phyloP scores from a whole-genome alignment of 2,888 invertebrate species.

The Eupithecia centaureata region DNA sequence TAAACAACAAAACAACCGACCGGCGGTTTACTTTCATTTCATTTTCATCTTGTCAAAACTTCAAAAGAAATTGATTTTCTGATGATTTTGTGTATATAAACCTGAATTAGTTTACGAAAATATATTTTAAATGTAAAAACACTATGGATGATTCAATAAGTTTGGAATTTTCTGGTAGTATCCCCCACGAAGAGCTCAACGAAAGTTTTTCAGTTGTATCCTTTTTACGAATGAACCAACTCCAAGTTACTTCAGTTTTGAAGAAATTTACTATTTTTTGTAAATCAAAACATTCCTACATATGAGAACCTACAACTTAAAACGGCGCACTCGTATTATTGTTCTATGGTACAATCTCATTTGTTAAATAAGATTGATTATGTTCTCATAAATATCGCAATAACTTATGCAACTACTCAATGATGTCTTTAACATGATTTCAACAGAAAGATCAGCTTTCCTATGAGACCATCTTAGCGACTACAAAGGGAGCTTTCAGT shows the following conservation, averaged over 20 bases:
- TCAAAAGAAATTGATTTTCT: too few relatives aligned
- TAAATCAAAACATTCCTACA: too few relatives aligned
- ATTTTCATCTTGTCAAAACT: too few relatives aligned
- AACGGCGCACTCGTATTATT: too few relatives aligned
- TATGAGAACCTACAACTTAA: too few relatives aligned
- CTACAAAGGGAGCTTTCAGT: slow-evolving; percentile 54
- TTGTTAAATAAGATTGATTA: background rate
- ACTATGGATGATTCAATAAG: slow-evolving; percentile 67
- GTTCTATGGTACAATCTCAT: too few relatives aligned
- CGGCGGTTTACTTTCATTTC: too few relatives aligned
- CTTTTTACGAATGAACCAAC: slow-evolving; percentile 47
- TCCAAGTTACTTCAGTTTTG: background rate
- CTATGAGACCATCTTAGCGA: slow-evolving; percentile 56
- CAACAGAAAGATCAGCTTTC: slow-evolving; percentile 53
- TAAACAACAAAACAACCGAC: too few relatives aligned
- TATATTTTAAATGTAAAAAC: background rate
- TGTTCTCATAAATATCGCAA: background rate
- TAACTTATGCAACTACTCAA: background rate
- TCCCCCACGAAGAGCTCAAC: slow-evolving; percentile 43
- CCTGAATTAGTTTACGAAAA: background rate
- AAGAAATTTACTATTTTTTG: too few relatives aligned
- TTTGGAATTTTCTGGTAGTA: slow-evolving; percentile 61
- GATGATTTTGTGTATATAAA: too few relatives aligned
- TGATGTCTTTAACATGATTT: slow-evolving; percentile 37
- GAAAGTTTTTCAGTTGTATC: slow-evolving; percentile 56